Evolutionary conservation across 2,113 vertebrate species (phyloP).

Genomic region (Xiphophorus maculatus): DNA sequence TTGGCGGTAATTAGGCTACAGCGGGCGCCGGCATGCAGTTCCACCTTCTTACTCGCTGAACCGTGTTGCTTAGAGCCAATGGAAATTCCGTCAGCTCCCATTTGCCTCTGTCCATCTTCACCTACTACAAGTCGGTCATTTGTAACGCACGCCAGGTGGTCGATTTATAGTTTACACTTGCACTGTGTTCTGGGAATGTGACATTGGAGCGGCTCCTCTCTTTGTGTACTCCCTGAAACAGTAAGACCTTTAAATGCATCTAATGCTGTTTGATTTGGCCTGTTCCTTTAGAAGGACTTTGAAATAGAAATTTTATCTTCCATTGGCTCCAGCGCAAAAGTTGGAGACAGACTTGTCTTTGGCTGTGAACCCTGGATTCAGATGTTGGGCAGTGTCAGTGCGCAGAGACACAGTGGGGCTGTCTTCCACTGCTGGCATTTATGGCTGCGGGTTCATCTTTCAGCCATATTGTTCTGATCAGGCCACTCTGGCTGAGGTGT

Average conservation of each 20-base stretch:
- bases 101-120: slow-evolving; percentile 73
- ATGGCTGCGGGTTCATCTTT: slow-evolving; percentile 70
- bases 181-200: slow-evolving; percentile 61
- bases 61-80: slow-evolving; percentile 38
- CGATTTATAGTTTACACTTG: slow-evolving; percentile 68
- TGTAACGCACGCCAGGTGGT: slow-evolving; percentile 72
- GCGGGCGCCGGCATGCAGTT: slow-evolving; percentile 12
- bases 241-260: slow-evolving; percentile 61
- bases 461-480: slow-evolving; percentile 78
- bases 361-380: slow-evolving; percentile 64
- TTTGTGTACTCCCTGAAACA: slow-evolving; percentile 24
- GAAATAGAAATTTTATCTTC: slow-evolving; percentile 67
- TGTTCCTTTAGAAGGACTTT: slow-evolving; percentile 66
- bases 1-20: slow-evolving; percentile 38
- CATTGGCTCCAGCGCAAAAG: slow-evolving; percentile 39
- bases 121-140: slow-evolving; percentile 64
- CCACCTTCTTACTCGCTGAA: slow-evolving; percentile 37
- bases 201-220: slow-evolving; percentile 55
- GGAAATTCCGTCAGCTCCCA: slow-evolving; percentile 58
- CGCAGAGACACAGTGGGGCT: slow-evolving; percentile 63
- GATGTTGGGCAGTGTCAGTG: slow-evolving; percentile 67
- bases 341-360: slow-evolving; percentile 52
- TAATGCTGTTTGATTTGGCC: slow-evolving; percentile 56
- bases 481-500: slow-evolving; percentile 66
- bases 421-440: slow-evolving; percentile 73